These are phyloP conservation scores for Diabrotica undecimpunctata DNA, from an alignment of 1,140 invertebrate species.

Conservation along the genomic window DNA sequence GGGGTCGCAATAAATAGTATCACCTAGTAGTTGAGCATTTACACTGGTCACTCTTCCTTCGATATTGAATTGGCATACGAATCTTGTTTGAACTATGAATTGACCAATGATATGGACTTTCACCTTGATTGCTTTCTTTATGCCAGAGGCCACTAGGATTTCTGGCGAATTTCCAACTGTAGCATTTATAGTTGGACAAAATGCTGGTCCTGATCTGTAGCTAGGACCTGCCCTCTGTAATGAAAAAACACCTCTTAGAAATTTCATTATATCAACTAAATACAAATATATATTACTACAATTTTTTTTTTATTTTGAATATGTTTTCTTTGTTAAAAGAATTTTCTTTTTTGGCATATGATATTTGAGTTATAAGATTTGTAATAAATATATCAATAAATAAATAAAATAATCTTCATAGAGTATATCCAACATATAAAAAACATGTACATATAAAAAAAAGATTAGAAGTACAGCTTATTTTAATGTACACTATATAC, in stretches of 20 bases:
- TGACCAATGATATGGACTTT: slow-evolving; percentile 93
- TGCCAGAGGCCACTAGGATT: slow-evolving; percentile 86
- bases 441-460: no score
- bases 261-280: background rate
- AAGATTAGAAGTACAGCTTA: no score
- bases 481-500: no score
- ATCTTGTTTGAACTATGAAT: slow-evolving; percentile 90
- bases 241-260: slow-evolving; percentile 3
- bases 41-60: slow-evolving; percentile 89
- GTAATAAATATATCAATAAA: no score
- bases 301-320: no score
- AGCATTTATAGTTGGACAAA: slow-evolving; percentile 91
- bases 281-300: no score
- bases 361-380: no score
- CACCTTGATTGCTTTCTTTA: slow-evolving; percentile 83
- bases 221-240: slow-evolving; percentile 81
- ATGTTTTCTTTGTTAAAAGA: no score
- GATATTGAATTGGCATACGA: slow-evolving; percentile 95
- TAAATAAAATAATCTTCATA: no score
- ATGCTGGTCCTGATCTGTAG: slow-evolving; percentile 86
- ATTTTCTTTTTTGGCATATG: no score
- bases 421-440: no score
- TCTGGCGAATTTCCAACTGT: slow-evolving; percentile 81
- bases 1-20: slow-evolving; percentile 90
- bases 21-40: slow-evolving; percentile 83